phyloP scores from a whole-genome alignment of 2,888 invertebrate species.

The Odontomyia ornata region DNA sequence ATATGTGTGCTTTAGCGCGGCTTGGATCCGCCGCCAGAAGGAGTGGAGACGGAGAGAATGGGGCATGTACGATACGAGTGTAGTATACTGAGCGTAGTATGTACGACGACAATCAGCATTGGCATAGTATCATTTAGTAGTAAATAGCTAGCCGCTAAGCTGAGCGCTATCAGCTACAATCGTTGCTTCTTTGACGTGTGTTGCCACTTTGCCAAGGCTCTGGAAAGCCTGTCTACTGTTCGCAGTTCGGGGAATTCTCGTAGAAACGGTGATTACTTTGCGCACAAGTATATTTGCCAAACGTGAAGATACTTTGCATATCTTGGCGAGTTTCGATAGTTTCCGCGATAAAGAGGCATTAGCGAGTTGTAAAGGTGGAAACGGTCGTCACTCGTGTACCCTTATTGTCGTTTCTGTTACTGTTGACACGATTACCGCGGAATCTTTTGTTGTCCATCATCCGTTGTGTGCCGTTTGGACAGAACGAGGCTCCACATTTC shows the following conservation, averaged over 20 bases:
- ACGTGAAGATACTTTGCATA: not conserved
- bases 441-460: conserved; percentile 27
- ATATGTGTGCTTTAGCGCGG: conserved; percentile 11
- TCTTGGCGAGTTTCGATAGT: not conserved
- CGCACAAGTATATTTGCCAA: not conserved
- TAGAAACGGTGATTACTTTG: too few species aligned
- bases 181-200: not conserved
- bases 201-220: not conserved
- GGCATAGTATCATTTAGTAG: not conserved
- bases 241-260: too few species aligned
- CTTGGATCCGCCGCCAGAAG: not conserved
- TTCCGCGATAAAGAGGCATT: not conserved
- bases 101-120: conserved; percentile 3
- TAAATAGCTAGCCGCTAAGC: conserved; percentile 31
- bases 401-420: not conserved
- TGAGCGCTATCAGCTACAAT: conserved; percentile 23
- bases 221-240: not conserved
- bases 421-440: not conserved
- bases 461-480: not conserved
- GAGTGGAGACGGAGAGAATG: not conserved
- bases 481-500: conserved; percentile 8
- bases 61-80: not conserved
- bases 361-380: not conserved
- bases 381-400: not conserved
- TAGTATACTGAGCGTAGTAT: conserved; percentile 21